These are phyloP conservation scores for Lagorchestes hirsutus DNA, from an alignment of 2,797 vertebrate species.

Conservation along the genomic window DNA sequence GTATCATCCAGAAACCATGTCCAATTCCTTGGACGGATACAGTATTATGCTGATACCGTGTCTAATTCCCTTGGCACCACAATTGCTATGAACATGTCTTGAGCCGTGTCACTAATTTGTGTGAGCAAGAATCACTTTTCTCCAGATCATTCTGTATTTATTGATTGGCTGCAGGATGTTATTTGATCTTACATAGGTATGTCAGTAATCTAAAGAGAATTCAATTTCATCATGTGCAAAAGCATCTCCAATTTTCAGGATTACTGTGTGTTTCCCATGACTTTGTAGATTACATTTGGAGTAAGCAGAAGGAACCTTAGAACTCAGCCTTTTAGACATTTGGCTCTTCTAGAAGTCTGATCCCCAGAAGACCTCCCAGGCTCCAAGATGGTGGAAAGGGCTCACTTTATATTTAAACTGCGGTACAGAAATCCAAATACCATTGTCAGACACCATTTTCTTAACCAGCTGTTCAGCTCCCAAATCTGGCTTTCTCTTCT, in stretches of 20 bases:
- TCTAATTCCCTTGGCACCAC: neutral
- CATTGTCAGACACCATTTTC: neutral
- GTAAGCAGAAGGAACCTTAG: neutral
- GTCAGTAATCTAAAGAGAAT: neutral
- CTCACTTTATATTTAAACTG: neutral
- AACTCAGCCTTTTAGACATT: neutral
- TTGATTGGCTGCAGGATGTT: neutral
- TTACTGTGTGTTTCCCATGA: neutral
- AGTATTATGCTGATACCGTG: neutral
- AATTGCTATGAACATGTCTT: neutral
- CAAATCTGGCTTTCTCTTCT: neutral
- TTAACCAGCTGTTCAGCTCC: neutral
- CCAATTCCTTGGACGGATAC: neutral
- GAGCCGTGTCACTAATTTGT: neutral
- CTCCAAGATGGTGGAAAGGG: neutral
- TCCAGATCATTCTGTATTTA: neutral
- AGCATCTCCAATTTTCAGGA: neutral
- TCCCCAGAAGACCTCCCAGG: neutral
- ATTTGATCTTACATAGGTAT: neutral
- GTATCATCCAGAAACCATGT: neutral
- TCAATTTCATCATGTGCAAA: neutral
- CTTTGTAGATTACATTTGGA: neutral
- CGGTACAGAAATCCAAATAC: neutral
- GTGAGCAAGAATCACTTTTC: neutral
- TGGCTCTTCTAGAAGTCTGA: neutral